Conservation (phyloP, 2,888 invertebrate genomes). For the Mythimna loreyi region DNA sequence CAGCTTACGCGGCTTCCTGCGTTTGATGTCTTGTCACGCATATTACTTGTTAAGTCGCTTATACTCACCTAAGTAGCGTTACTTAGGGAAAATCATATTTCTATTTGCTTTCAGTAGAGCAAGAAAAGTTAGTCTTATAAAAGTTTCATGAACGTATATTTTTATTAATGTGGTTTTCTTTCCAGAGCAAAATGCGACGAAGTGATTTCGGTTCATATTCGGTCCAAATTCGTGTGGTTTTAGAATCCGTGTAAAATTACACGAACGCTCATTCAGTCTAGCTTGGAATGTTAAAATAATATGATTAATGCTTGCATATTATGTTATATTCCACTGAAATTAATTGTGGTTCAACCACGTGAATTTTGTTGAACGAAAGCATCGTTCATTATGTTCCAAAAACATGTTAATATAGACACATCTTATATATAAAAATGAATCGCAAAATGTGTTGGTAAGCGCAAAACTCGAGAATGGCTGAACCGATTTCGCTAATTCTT, state of each 20-base stretch:
- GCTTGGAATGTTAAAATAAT: constrained; percentile 50
- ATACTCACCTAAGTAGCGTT: neutral
- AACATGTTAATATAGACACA: neutral
- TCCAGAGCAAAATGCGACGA: neutral
- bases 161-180: neutral
- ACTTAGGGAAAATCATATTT: constrained; percentile 1
- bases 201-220: constrained; percentile 12
- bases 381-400: constrained; percentile 1
- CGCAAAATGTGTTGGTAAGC: too few species aligned
- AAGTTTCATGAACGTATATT: neutral
- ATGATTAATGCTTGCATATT: constrained; percentile 49
- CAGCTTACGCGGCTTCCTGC: constrained; percentile 2
- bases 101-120: neutral
- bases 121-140: neutral
- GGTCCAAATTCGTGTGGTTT: constrained; percentile 23
- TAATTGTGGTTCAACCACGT: constrained; percentile 54
- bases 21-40: constrained; percentile 1
- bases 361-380: constrained; percentile 30
- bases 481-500: too few species aligned
- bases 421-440: too few species aligned
- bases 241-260: constrained; percentile 49
- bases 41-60: constrained; percentile 12
- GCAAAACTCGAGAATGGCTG: too few species aligned
- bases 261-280: constrained; percentile 52
- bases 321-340: constrained; percentile 47